phyloP scores from a whole-genome alignment of 2,888 invertebrate genomes.

The Chloromyia formosa region DNA sequence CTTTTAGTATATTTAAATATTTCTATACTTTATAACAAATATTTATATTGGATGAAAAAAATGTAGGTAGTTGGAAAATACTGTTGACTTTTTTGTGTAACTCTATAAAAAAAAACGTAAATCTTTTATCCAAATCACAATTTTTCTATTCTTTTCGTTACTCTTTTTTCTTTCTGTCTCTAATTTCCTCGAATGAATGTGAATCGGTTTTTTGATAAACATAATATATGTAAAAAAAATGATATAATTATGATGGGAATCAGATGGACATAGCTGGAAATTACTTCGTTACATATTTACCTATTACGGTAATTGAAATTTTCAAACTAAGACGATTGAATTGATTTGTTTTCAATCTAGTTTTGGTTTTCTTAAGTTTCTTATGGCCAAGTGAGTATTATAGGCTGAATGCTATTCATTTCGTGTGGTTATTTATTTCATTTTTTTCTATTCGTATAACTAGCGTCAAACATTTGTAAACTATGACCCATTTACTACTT shows the following conservation, averaged over 20 bases:
- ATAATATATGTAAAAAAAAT: too few relatives aligned
- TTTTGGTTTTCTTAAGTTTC: slow-evolving; percentile 36
- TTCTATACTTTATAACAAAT: slow-evolving; percentile 45
- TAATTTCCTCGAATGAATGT: slow-evolving; percentile 46
- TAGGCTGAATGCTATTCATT: slow-evolving; percentile 24
- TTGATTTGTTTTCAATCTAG: slow-evolving; percentile 35
- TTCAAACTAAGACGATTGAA: slow-evolving; percentile 20
- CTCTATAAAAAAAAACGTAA: slow-evolving; percentile 7
- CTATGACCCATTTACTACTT: background rate
- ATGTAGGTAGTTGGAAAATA: background rate
- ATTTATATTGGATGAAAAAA: slow-evolving; percentile 40
- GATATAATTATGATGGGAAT: slow-evolving; percentile 50
- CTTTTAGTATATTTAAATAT: slow-evolving; percentile 35
- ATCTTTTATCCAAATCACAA: slow-evolving; percentile 33
- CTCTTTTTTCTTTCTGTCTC: slow-evolving; percentile 45
- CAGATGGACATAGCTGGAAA: slow-evolving; percentile 62
- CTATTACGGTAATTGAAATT: slow-evolving; percentile 53
- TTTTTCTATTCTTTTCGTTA: slow-evolving; percentile 24
- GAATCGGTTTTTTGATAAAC: slow-evolving; percentile 29
- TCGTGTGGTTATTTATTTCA: slow-evolving; percentile 11
- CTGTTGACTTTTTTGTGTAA: slow-evolving; percentile 5
- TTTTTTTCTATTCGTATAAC: background rate
- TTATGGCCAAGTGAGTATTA: slow-evolving; percentile 19
- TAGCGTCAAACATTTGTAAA: background rate
- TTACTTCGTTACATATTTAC: slow-evolving; percentile 54